Conservation (phyloP, 2,888 invertebrate species). For the Craniophora ligustri region DNA sequence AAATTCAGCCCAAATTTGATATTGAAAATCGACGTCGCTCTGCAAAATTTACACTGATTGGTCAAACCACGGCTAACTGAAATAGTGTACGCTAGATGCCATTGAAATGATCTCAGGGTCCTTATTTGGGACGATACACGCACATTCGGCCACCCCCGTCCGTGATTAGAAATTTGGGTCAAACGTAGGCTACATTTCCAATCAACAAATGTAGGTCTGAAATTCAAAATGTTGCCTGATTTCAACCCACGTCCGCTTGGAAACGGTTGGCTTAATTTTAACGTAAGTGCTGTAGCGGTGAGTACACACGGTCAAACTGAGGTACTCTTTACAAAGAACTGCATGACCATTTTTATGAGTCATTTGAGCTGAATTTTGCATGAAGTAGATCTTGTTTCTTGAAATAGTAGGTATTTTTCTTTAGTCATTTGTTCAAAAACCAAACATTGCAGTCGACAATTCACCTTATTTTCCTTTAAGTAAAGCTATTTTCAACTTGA, state of each 20-base stretch:
- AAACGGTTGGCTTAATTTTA: constrained; percentile 20
- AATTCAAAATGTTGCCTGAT: constrained; percentile 32
- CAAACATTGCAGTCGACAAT: too few species aligned
- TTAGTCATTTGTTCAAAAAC: not conserved
- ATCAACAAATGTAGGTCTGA: constrained; percentile 37
- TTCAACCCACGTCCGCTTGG: constrained; percentile 24
- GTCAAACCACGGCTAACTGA: constrained; percentile 1
- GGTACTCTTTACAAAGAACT: too few species aligned
- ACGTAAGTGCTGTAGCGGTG: constrained; percentile 4
- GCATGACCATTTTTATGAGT: too few species aligned
- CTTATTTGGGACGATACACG: constrained; percentile 19
- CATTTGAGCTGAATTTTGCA: too few species aligned
- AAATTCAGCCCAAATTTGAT: not conserved
- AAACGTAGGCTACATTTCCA: constrained; percentile 26
- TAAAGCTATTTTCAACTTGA: too few species aligned
- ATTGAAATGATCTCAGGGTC: constrained; percentile 11
- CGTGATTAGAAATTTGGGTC: constrained; percentile 38
- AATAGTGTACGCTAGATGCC: not conserved
- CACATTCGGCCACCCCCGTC: constrained; percentile 2
- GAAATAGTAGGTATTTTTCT: too few species aligned
- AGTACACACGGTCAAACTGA: not conserved
- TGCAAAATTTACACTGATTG: not conserved
- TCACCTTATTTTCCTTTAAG: too few species aligned
- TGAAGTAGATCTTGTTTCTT: too few species aligned
- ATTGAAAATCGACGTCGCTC: not conserved